Evolutionary conservation across 2,888 invertebrate species (phyloP).

Genomic region (Adelphocoris suturalis): DNA sequence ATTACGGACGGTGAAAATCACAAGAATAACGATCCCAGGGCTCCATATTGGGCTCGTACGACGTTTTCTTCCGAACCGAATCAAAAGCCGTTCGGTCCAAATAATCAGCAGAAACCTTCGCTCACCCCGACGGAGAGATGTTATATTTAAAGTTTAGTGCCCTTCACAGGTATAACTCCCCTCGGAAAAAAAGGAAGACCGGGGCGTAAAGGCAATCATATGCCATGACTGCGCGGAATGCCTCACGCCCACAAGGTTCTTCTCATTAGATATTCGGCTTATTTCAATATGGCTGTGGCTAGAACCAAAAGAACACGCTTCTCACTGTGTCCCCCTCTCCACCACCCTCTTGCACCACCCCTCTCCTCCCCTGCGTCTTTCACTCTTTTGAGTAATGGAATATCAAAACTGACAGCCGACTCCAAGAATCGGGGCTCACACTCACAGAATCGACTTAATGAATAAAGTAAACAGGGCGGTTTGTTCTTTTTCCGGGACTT

Average conservation of each 20-base stretch:
- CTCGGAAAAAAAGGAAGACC: constrained; percentile 65
- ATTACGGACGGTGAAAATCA: constrained; percentile 11
- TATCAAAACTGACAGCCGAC: constrained; percentile 70
- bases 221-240: constrained; percentile 73
- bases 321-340: constrained; percentile 65
- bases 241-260: constrained; percentile 70
- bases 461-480: constrained; percentile 70
- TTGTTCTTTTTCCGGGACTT: constrained; percentile 42
- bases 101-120: constrained; percentile 52
- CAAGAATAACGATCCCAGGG: neutral
- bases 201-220: constrained; percentile 70
- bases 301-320: constrained; percentile 71
- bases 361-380: constrained; percentile 26
- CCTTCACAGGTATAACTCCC: constrained; percentile 69
- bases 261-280: constrained; percentile 73
- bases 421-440: constrained; percentile 66
- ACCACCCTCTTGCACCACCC: constrained; percentile 6
- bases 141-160: constrained; percentile 70
- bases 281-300: constrained; percentile 72
- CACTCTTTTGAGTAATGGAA: constrained; percentile 69
- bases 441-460: constrained; percentile 70
- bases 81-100: constrained; percentile 32
- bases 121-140: constrained; percentile 53
- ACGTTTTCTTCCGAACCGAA: constrained; percentile 28
- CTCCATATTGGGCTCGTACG: neutral